Evolutionary conservation across 2,888 invertebrate genomes (phyloP), one percentile per base, ranked within the genome.

Genomic region (Hydroisotoma schaefferi): DNA sequence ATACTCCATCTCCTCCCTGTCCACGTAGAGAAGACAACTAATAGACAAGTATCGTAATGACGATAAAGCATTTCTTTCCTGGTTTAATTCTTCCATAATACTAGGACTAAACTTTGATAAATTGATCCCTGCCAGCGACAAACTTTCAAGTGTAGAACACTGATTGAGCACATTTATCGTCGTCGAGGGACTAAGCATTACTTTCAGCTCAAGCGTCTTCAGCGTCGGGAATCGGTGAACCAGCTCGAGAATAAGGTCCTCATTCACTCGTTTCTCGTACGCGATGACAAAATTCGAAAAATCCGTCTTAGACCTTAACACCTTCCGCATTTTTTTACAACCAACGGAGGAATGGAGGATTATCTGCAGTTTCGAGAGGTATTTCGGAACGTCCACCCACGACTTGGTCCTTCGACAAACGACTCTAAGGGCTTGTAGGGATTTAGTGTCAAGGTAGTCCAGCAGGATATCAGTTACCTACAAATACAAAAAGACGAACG

Each of bases 331-430:
- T 28, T 57, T 59, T 22, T 60, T 53, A 56, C 51, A 52, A 6
- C 63, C 63, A 23, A 54, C 23, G 15, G 57, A 49, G 2, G 63
- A 60, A 38, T 63, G 60, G 1, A 63, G 46, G 6, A 54, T 63
- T 1, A 63, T 63, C 2, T 52, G 59, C 10, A 63, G 40, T 0
- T 46, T 53, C 5, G 57, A 33, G 23, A 63, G 40, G 51, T 57
- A 57, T 22, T 57, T 56, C 6, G 54, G 49, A 20, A 57, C 43
- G 46, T 63, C 63, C 57, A 63, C 63, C 63, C 63, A 63, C 20
- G 54, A 48, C 47, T 63, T 63, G n/a, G 60, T 57, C 12, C 49
- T 47, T 49, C 48, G 46, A 29, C 63, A 59, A 4, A 48, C 38
- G 53, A 63, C 48, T 40, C 63, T 57, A 44, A 63, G 33, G 15